Percentiles rank a stretch among this genome's conserved stretches.
Conservation (phyloP, 2,888 invertebrate genomes). For the Endotricha flammealis region DNA sequence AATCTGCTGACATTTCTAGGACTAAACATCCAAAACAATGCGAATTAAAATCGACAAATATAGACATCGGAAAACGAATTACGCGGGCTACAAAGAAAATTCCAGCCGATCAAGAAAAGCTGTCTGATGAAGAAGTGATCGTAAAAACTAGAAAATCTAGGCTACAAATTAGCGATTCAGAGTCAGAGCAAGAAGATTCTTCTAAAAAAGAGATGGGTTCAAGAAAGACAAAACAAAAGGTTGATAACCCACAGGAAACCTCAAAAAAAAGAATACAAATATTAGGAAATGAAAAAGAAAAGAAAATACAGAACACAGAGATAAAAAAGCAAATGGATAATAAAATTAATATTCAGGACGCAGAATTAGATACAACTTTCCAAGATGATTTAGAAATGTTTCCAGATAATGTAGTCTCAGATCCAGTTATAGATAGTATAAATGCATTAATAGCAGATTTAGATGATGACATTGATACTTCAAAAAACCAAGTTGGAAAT, state of each 20-base stretch:
- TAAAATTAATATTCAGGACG: constrained; percentile 6
- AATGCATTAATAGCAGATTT: constrained; percentile 58
- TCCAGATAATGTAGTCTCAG: constrained; percentile 48
- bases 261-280: background rate
- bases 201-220: constrained; percentile 9
- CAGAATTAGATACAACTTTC: constrained; percentile 35
- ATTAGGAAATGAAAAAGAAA: background rate
- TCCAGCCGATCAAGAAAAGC: constrained; percentile 13
- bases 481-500: constrained; percentile 33
- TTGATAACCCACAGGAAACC: constrained; percentile 4
- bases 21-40: constrained; percentile 5
- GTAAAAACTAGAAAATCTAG: constrained; percentile 30
- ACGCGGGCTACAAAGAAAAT: constrained; percentile 39
- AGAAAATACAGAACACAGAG: too few species aligned
- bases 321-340: background rate
- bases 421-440: constrained; percentile 56
- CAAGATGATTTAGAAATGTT: constrained; percentile 57
- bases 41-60: too few species aligned
- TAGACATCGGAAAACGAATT: constrained; percentile 28
- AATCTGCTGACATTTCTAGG: too few species aligned
- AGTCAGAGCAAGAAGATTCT: constrained; percentile 37
- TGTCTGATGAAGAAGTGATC: constrained; percentile 11
- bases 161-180: constrained; percentile 40
- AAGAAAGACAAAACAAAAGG: constrained; percentile 10
- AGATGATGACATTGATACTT: constrained; percentile 45